phyloP scores from a whole-genome alignment of 2,888 invertebrate genomes.

The Patella caerulea region DNA sequence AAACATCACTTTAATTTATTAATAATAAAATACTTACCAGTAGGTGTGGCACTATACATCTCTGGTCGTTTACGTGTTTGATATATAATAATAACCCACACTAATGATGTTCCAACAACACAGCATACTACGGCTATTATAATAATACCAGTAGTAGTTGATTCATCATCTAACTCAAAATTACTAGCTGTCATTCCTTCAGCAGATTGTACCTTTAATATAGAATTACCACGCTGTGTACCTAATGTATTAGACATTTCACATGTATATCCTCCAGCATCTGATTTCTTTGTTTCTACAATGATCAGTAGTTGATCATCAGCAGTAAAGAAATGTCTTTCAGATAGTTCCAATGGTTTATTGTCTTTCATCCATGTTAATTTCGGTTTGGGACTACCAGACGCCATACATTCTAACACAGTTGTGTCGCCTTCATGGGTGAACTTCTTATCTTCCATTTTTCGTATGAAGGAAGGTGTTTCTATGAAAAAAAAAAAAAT shows the following conservation, averaged over 20 bases:
- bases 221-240: slow-evolving; percentile 81
- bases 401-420: slow-evolving; percentile 89
- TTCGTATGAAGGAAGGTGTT: slow-evolving; percentile 87
- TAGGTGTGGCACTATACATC: slow-evolving; percentile 67
- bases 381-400: slow-evolving; percentile 86
- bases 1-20: neutral
- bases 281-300: slow-evolving; percentile 82
- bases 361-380: slow-evolving; percentile 90
- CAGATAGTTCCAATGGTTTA: slow-evolving; percentile 79
- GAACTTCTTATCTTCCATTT: slow-evolving; percentile 85
- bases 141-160: slow-evolving; percentile 86
- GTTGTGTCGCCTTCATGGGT: slow-evolving; percentile 86
- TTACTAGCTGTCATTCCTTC: slow-evolving; percentile 50
- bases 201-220: slow-evolving; percentile 81
- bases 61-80: slow-evolving; percentile 79
- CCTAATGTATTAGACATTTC: slow-evolving; percentile 90
- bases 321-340: slow-evolving; percentile 88
- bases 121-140: slow-evolving; percentile 92
- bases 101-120: slow-evolving; percentile 89
- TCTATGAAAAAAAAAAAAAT: slow-evolving; percentile 74
- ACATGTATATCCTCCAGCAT: slow-evolving; percentile 91
- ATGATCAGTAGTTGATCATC: slow-evolving; percentile 91
- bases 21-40: slow-evolving; percentile 43
- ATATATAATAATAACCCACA: slow-evolving; percentile 93
- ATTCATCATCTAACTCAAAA: slow-evolving; percentile 75